Evolutionary conservation across 2,888 invertebrate genomes (phyloP).

Genomic region (Cancer borealis): DNA sequence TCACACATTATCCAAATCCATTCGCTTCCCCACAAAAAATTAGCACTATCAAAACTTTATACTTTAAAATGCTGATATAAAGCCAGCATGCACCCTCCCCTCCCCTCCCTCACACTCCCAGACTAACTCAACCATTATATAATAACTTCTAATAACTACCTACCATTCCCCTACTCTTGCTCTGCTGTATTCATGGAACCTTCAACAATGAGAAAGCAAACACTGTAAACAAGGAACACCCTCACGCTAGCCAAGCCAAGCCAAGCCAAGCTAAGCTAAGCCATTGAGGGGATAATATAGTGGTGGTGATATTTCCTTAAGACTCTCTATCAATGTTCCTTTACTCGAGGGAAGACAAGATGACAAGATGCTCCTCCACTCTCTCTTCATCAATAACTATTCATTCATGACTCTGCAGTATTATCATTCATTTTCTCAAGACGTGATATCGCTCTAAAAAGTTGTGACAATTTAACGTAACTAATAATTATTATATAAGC

Average conservation of each 20-base stretch:
- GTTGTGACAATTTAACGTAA: neutral
- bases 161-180: conserved; percentile 10
- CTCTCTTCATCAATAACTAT: conserved; percentile 58
- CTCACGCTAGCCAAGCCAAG: neutral
- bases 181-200: conserved; percentile 48
- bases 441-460: neutral
- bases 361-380: conserved; percentile 61
- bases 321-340: neutral
- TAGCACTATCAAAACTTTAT: neutral
- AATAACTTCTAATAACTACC: neutral
- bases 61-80: neutral
- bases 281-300: neutral
- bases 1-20: neutral
- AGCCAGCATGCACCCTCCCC: conserved; percentile 7
- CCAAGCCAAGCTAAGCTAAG: neutral
- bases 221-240: conserved; percentile 31
- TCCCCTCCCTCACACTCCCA: conserved; percentile 14
- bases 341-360: conserved; percentile 55
- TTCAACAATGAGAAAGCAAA: conserved; percentile 40
- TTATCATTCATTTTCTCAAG: neutral
- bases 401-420: neutral
- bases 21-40: neutral
- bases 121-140: neutral
- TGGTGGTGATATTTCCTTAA: neutral
- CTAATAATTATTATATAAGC: neutral